Conservation (phyloP, 2,113 vertebrate genomes). For the Carollia perspicillata region DNA sequence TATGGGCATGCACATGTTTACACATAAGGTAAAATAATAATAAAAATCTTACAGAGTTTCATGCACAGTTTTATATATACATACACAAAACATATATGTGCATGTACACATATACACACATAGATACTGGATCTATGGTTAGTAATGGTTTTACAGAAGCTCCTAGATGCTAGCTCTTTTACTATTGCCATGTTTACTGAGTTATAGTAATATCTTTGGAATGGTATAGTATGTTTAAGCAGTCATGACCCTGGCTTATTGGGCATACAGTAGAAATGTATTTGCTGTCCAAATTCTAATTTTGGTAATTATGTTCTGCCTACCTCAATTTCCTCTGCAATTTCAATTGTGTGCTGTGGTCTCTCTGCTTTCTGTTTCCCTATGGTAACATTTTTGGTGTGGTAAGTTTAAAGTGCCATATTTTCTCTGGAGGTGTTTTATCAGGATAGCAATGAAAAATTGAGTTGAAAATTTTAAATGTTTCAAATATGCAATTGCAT, state of each 20-base stretch:
- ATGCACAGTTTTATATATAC: background rate
- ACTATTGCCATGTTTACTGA: constrained; percentile 57
- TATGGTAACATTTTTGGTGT: background rate
- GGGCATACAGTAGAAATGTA: constrained; percentile 48
- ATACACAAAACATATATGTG: background rate
- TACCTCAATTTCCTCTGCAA: constrained; percentile 55
- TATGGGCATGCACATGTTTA: background rate
- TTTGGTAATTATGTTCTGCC: constrained; percentile 53
- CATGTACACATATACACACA: background rate
- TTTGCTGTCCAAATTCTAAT: constrained; percentile 69
- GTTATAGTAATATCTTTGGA: background rate
- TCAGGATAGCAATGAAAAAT: background rate
- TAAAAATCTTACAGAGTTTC: background rate
- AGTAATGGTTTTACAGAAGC: constrained; percentile 12
- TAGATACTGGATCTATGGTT: background rate
- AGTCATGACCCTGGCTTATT: constrained; percentile 43
- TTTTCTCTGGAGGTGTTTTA: constrained; percentile 17
- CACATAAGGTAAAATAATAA: background rate
- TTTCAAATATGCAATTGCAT: background rate
- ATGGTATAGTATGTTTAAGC: constrained; percentile 34
- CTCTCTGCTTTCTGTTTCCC: constrained; percentile 35
- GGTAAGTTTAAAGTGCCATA: background rate
- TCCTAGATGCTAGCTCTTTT: background rate
- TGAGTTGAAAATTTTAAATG: background rate
- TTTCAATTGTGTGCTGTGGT: constrained; percentile 46